Conservation (phyloP, 2,113 vertebrate genomes). For the Phaethornis superciliosus region DNA sequence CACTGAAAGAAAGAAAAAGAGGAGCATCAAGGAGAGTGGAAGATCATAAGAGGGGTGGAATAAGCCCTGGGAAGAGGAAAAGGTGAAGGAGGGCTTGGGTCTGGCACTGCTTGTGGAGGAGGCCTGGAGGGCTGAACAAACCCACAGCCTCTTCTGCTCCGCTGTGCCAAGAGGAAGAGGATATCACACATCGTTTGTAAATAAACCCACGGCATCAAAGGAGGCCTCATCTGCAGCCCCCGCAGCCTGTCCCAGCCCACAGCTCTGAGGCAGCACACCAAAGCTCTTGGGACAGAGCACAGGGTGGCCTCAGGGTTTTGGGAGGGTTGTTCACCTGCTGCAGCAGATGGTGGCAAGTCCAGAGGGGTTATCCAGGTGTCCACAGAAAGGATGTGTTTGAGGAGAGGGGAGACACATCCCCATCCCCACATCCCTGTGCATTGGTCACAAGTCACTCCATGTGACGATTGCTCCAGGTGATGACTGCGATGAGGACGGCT, state of each 20-base stretch:
- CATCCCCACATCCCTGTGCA: not conserved
- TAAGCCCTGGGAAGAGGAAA: not conserved
- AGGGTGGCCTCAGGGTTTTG: not conserved
- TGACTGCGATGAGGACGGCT: not conserved
- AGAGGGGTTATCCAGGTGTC: not conserved
- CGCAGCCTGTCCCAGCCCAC: accelerated
- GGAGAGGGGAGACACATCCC: not conserved
- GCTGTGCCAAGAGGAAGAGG: not conserved
- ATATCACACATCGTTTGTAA: not conserved
- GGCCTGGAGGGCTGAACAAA: not conserved
- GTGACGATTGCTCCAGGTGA: not conserved
- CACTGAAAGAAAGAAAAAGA: not conserved
- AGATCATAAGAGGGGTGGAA: not conserved
- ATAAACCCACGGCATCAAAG: not conserved
- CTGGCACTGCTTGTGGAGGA: not conserved
- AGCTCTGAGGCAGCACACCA: not conserved
- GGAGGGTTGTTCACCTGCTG: not conserved
- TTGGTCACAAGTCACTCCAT: accelerated
- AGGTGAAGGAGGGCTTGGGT: not conserved
- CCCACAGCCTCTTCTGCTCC: not conserved
- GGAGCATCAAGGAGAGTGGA: not conserved
- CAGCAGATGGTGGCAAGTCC: not conserved
- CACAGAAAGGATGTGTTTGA: accelerated
- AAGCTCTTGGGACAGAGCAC: accelerated
- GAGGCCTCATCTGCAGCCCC: not conserved